Conservation (phyloP, 1,140 invertebrate genomes). For the Drosophila repletoides region DNA sequence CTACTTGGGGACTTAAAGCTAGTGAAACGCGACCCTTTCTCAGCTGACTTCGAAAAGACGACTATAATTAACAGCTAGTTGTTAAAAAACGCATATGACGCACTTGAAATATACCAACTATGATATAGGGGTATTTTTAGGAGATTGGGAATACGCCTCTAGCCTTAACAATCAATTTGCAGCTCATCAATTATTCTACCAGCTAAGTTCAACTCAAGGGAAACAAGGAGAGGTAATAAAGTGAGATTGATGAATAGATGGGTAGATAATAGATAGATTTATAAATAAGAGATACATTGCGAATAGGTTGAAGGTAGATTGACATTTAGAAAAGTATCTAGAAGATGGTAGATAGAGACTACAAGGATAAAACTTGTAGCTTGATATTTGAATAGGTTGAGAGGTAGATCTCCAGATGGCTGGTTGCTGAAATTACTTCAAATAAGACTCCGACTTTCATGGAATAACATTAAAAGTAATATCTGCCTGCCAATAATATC, state of each 20-base stretch:
- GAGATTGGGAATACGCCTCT: background rate
- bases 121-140: background rate
- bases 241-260: background rate
- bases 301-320: no score
- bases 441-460: no score
- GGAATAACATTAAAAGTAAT: no score
- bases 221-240: background rate
- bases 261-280: background rate
- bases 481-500: background rate
- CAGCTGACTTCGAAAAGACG: slow-evolving; percentile 14
- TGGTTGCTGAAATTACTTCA: no score
- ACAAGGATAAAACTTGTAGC: no score
- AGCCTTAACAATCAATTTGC: no score
- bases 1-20: background rate
- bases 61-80: slow-evolving; percentile 27
- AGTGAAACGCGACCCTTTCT: slow-evolving; percentile 32
- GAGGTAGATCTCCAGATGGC: no score
- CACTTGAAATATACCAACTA: slow-evolving; percentile 7
- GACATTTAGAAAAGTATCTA: no score
- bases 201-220: no score
- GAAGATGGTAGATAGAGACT: no score
- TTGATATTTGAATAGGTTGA: no score
- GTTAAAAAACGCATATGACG: slow-evolving; percentile 20
- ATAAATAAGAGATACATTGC: background rate
- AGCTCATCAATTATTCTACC: background rate